These are phyloP conservation scores for Pterophyllum scalare DNA, from an alignment of 2,113 vertebrate species.

Conservation along the genomic window DNA sequence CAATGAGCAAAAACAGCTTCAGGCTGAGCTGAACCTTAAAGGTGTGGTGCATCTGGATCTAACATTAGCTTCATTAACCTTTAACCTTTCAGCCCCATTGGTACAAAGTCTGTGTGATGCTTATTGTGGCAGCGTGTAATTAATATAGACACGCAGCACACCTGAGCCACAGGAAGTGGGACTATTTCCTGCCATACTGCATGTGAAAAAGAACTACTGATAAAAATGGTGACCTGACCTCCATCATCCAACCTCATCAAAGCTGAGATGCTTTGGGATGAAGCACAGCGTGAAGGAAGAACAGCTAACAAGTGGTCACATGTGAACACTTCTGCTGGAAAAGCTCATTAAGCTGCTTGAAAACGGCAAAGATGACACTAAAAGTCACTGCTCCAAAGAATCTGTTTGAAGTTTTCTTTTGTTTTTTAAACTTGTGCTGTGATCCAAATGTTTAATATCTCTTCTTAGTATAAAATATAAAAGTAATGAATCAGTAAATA, in stretches of 20 bases:
- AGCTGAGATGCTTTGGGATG: background rate
- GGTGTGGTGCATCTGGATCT: background rate
- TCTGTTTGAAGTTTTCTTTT: background rate
- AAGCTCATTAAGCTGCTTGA: background rate
- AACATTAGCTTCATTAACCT: rapidly evolving
- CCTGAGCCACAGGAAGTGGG: background rate
- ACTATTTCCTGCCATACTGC: background rate
- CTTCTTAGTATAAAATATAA: background rate
- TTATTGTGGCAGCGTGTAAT: background rate
- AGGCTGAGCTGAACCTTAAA: background rate
- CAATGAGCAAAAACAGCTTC: background rate
- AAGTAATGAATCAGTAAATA: background rate
- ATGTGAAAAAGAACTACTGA: background rate
- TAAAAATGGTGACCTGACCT: background rate
- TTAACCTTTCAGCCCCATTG: background rate
- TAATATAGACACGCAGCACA: rapidly evolving
- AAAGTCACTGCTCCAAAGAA: background rate
- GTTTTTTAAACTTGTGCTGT: background rate
- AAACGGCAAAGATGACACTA: background rate
- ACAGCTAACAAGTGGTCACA: background rate
- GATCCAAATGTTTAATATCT: background rate
- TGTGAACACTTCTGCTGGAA: background rate
- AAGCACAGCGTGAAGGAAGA: background rate
- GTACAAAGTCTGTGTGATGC: background rate
- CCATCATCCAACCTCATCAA: background rate